phyloP scores from a whole-genome alignment of 2,888 invertebrate species.

The Cryptus viduatorius region DNA sequence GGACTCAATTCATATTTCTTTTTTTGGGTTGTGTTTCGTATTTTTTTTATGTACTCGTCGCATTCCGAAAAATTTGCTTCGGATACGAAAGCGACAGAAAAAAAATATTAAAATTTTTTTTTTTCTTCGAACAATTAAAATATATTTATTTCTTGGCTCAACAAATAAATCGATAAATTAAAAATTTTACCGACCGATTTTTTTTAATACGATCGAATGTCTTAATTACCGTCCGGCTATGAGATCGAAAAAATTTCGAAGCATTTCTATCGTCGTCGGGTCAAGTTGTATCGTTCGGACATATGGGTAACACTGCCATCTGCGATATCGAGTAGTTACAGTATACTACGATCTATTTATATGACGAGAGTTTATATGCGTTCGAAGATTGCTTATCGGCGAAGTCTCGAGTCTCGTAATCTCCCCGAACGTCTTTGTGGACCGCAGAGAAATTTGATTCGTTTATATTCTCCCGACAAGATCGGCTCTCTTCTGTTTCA shows the following conservation, averaged over 20 bases:
- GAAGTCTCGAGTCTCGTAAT: neutral
- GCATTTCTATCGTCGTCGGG: slow-evolving; percentile 2
- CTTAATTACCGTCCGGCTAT: no score
- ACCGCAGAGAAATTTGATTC: slow-evolving; percentile 42
- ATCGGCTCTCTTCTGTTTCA: neutral
- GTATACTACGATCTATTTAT: slow-evolving; percentile 31
- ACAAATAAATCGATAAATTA: neutral
- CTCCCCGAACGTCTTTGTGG: slow-evolving; percentile 7
- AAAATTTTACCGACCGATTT: neutral
- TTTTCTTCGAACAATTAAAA: no score
- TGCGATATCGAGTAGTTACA: neutral
- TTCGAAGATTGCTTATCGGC: slow-evolving; percentile 6
- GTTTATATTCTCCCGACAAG: neutral
- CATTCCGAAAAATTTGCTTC: no score
- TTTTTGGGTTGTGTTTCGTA: no score
- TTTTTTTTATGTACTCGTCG: no score
- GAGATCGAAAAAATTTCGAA: neutral
- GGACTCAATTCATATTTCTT: no score
- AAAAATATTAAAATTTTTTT: no score
- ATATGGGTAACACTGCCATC: neutral
- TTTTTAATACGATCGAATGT: neutral
- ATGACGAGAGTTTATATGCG: slow-evolving; percentile 29
- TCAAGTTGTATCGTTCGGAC: slow-evolving; percentile 6
- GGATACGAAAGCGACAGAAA: no score
- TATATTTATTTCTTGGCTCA: no score